Conservation (phyloP, 2,888 invertebrate genomes). For the Trichogramma evanescens region DNA sequence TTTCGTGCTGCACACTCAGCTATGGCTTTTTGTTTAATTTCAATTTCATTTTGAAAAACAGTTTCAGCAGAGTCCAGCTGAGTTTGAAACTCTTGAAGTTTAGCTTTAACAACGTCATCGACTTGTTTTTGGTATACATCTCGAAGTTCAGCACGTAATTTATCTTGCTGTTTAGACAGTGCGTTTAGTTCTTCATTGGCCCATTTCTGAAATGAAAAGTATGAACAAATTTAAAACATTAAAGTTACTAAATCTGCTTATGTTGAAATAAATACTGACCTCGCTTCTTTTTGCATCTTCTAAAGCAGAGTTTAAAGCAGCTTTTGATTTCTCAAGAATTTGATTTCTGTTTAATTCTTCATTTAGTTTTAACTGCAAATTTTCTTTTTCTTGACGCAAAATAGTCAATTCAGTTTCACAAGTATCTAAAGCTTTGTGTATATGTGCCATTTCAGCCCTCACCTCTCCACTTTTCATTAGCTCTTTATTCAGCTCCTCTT, state of each 20-base stretch:
- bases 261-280: constrained; percentile 28
- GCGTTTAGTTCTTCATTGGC: constrained; percentile 43
- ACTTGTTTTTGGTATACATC: constrained; percentile 74
- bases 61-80: constrained; percentile 67
- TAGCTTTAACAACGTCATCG: constrained; percentile 68
- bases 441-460: constrained; percentile 39
- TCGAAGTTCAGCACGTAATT: constrained; percentile 62
- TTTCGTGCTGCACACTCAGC: constrained; percentile 67
- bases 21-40: constrained; percentile 59
- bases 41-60: constrained; percentile 58
- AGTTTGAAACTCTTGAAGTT: constrained; percentile 68
- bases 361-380: constrained; percentile 50
- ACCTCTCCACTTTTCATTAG: constrained; percentile 37
- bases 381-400: constrained; percentile 49
- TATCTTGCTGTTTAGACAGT: constrained; percentile 53
- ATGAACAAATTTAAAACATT: constrained; percentile 4
- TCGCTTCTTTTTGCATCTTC: constrained; percentile 51
- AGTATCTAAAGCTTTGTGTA: constrained; percentile 42
- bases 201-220: constrained; percentile 40
- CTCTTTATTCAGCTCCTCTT: constrained; percentile 42
- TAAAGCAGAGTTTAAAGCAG: constrained; percentile 50
- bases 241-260: not conserved
- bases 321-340: constrained; percentile 53
- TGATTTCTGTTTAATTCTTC: constrained; percentile 50
- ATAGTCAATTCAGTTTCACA: constrained; percentile 46